Base-by-base conservation (phyloP, 2,888 invertebrate genomes). In the Microdon myrmicae region DNA sequence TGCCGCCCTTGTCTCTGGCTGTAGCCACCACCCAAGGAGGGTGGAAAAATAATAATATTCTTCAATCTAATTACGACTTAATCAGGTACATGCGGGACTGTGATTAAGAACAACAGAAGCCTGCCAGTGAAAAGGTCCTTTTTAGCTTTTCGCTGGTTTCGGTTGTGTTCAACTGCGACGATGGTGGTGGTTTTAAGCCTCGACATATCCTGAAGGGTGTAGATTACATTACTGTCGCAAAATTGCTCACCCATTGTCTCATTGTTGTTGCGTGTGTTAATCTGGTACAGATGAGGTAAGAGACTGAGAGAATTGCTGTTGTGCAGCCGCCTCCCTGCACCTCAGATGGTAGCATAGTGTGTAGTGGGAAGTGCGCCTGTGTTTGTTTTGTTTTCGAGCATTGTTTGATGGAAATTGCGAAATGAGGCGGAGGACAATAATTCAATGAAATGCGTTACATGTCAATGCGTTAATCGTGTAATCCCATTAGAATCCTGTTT, bases 381-480 rank as follows among this genome's bases (percentile, higher is more conserved):
- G 51, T 14, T 32, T 31, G 13, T 31, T 9, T 19, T 16, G 22
- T 17, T 37, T 38, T 12, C 19, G 10, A 12, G 39, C 34, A 35
- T 51, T 64, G 51, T 64, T 58, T 28, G 20, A 37, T 32, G 41
- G 31, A 58, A 64, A 64, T 64, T 58, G 58, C 51, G 58, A 64
- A 64, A 64, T 64, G 64, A 64, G 64, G 64, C 58, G 43, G 38
- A 58, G 37, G 58, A 51, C 64, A 53, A 58, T 64, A 79, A 79
- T 79, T 79, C 80, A 79, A 79, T 79, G 79, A 75, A 77, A 79
- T 77, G 78, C 79, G 79, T 79, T 79, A 76, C 80, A 79, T 79
- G 79, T 79, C 79, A 79, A 77, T 79, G 79, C 79, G 77, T 79
- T 79, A 79, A 79, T 79, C 80, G 78, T 72, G 77, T 79, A 79